Evolutionary conservation across 2,888 invertebrate genomes (phyloP).

Genomic region (Xylota segnis): DNA sequence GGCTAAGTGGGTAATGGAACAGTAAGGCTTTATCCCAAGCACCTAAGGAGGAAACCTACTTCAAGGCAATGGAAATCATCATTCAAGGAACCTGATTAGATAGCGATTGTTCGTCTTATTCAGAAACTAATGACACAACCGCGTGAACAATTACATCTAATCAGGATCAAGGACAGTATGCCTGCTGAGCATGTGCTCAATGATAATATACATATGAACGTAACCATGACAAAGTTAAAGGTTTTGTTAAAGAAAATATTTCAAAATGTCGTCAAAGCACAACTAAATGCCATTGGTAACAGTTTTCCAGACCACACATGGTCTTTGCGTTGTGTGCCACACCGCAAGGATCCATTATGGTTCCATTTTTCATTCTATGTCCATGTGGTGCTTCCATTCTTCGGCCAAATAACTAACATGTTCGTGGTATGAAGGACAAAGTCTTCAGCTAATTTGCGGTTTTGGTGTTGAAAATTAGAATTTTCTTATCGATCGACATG

Average conservation of each 20-base stretch:
- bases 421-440: background rate
- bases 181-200: too few relatives aligned
- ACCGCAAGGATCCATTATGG: slow-evolving; percentile 1
- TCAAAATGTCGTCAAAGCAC: background rate
- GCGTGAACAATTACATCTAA: too few relatives aligned
- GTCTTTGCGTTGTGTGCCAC: background rate
- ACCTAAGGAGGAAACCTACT: too few relatives aligned
- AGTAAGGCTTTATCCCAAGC: too few relatives aligned
- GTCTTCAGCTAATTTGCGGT: background rate
- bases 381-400: background rate
- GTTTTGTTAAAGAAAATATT: background rate
- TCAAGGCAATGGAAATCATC: too few relatives aligned
- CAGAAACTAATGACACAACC: too few relatives aligned
- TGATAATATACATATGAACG: too few relatives aligned
- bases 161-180: too few relatives aligned
- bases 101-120: too few relatives aligned
- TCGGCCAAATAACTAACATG: background rate
- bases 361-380: background rate
- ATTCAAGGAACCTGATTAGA: too few relatives aligned
- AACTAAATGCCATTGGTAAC: background rate
- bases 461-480: background rate
- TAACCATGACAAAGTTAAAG: background rate
- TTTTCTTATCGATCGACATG: background rate
- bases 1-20: too few relatives aligned
- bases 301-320: background rate